Evolutionary conservation across 2,797 vertebrate genomes (phyloP), one percentile per base, ranked within the genome.

Genomic region (Diceros bicornis): DNA sequence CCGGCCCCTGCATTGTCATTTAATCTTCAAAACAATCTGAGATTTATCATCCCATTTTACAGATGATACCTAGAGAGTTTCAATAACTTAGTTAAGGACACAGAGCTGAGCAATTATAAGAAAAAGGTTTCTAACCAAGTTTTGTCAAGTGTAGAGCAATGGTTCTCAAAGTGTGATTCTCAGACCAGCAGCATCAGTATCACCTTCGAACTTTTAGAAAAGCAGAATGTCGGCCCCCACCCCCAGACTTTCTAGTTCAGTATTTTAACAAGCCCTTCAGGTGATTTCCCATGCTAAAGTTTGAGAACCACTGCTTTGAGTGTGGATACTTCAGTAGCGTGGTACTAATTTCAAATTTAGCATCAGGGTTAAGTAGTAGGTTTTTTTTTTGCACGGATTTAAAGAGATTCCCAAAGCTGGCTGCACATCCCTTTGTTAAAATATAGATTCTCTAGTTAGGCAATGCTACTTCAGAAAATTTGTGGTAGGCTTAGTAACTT

Each of bases 361-460:
- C 89, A 74, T 86, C 12, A 68, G 21, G 6, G 20, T 91, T 78
- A 94, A 88, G 50, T 59, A 64, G 11, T 79, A 2, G 41, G 41
- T 52, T 88, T 79, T 8, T 81, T 32, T 66, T 95, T 84, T 81
- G 34, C n/a, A 68, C 13, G 78, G 20, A 71, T 83, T 74, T 79
- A 62, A 62, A 57, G 32, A 82, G 21, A 37, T 79, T 87, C 32
- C 59, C 61, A 82, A 87, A 77, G 7, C 20, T 74, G 52, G 57
- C 32, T 85, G 3, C 17, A 32, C 66, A n/a, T 50, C 25, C 11
- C 44, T 77, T 79, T 89, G 6, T 77, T 81, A 61, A 61, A 61
- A 61, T 87, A 62, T 9, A 71, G 7, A 66, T 90, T 86, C 29
- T 83, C 68, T 94, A 86, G 29, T 77, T 86, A 85, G 88, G 71